Base-by-base conservation (phyloP, 2,888 invertebrate species). In the Drosophila parthenogenetica region DNA sequence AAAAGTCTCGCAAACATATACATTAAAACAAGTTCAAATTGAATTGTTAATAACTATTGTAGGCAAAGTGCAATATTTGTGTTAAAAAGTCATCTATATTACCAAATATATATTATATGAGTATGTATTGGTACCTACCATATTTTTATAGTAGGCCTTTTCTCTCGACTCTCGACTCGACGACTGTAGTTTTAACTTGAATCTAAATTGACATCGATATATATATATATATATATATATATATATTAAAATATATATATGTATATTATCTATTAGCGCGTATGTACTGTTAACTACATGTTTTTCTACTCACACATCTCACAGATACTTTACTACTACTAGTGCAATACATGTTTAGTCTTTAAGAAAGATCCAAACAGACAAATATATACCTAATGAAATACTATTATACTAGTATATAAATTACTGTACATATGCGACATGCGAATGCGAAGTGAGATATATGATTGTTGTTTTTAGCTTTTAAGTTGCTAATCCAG, bases 381-480 rank as follows among this genome's bases (percentile, higher is more conserved):
- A 43, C 50, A 50, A n/a, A 35, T 67, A 62, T 51, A 73, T 71
- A 72, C 43, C 61, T 53, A 51, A 39, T 67, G 46, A 66, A 29
- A 29, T 5, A 29, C 29, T 29, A 29, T 29, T 29, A 29, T 29
- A 29, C 29, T 29, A 29, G 29, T 29, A 61, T 51, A 57, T 43
- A 55, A 49, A n/a, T 10, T 45, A 50, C 16, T 48, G 61, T 54
- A 54, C 10, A 48, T 39, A 53, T 35, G 43, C 22, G 29, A 64
- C 81, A 79, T 81, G 22, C 22, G 22, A 22, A 22, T 22, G 22
- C 22, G 22, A 64, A 22, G n/a, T n/a, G n/a, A n/a, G 25, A 64
- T 83, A 79, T 81, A 90, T 89, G 75, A 87, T 90, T 90, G 89
- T 90, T 90, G 86, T 86, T 85, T 85, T 70, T 90, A 90, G 81